phyloP scores from a whole-genome alignment of 92 coral and sea anemone genomes.

The Heliopora coerulea region DNA sequence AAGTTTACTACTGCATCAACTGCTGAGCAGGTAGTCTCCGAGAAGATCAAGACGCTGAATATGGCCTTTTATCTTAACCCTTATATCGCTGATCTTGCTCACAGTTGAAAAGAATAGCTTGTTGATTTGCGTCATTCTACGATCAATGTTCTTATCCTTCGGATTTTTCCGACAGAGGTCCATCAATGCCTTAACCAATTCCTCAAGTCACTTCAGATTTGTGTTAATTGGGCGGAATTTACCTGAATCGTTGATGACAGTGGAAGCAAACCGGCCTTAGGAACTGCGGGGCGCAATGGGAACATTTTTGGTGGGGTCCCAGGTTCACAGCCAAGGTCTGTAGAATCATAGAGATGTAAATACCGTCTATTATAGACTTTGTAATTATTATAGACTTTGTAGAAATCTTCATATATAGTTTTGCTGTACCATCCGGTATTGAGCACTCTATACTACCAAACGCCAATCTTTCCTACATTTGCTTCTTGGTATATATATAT shows the following conservation, averaged over 20 bases:
- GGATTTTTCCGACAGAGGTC: conserved; percentile 52
- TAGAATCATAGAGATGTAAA: too few relatives aligned
- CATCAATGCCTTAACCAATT: conserved; percentile 52
- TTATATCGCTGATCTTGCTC: conserved; percentile 47
- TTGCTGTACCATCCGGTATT: too few relatives aligned
- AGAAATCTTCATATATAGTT: too few relatives aligned
- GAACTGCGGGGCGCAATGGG: too few relatives aligned
- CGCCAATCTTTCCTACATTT: too few relatives aligned
- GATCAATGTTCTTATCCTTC: conserved; percentile 17
- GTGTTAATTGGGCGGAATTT: conserved; percentile 42
- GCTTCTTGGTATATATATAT: too few relatives aligned
- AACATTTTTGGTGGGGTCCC: too few relatives aligned
- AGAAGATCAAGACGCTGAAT: conserved; percentile 64
- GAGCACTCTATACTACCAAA: too few relatives aligned
- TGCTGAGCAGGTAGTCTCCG: conserved; percentile 56
- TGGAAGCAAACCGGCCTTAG: too few relatives aligned
- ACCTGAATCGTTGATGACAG: conserved; percentile 45
- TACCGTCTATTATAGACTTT: too few relatives aligned
- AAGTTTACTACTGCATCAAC: conserved; percentile 54
- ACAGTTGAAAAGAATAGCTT: conserved; percentile 48
- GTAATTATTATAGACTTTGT: too few relatives aligned
- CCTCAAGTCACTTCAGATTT: conserved; percentile 48
- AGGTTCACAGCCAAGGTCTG: too few relatives aligned
- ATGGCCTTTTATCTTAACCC: conserved; percentile 58
- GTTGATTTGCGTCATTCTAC: conserved; percentile 49